Base-by-base conservation (phyloP, 2,797 vertebrate species). In the Synanceia verrucosa region DNA sequence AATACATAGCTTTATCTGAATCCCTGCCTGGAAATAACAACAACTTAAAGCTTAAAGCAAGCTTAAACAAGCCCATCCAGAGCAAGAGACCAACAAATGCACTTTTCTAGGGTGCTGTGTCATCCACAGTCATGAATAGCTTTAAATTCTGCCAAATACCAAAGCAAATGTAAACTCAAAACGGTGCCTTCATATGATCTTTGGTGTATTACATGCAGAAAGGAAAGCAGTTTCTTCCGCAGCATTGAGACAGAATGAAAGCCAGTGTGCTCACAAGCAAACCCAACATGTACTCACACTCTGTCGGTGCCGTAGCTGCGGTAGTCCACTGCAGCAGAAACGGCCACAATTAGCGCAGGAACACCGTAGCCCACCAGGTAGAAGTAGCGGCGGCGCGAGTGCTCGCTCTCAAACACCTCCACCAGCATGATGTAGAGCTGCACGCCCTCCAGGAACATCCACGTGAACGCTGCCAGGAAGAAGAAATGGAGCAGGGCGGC, bases 351-450 rank as follows among this genome's bases (percentile, higher is more conserved):
- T 18, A 99, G 92, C 0, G 97, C 96, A 0, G 98, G 98, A 69
- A 99, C 95, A 2, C 98, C 97, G 0, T 99, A 99, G 69, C 98
- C 98, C 0, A 96, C 95, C 87, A 99, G 79, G 88, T 99, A 99
- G 89, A 98, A 99, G 84, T 98, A 99, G 60, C 96, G 96, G 2
- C 94, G 92, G 4, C 97, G 95, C 0, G 98, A 99, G 82, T 97
- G 97, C 67, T 99, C 97, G 0, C 98, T 98, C 93, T 99, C 97
- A 0, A 99, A 99, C 78, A 99, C 97, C 89, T 99, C 97, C 89
- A 99, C 97, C 89, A 99, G 93, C 97, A 99, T 97, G 86, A 99
- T 97, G 89, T 99, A 99, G 31, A 99, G 97, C 89, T 99, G 98
- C 55, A 99, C 97, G 0, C 98, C 98, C 78, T 99, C 98, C 87